A percentile compares a stretch with the other conserved stretches of the same genome.
Evolutionary conservation across 64 coral and sea anemone genomes (phyloP).

Genomic region (Pocillopora verrucosa): DNA sequence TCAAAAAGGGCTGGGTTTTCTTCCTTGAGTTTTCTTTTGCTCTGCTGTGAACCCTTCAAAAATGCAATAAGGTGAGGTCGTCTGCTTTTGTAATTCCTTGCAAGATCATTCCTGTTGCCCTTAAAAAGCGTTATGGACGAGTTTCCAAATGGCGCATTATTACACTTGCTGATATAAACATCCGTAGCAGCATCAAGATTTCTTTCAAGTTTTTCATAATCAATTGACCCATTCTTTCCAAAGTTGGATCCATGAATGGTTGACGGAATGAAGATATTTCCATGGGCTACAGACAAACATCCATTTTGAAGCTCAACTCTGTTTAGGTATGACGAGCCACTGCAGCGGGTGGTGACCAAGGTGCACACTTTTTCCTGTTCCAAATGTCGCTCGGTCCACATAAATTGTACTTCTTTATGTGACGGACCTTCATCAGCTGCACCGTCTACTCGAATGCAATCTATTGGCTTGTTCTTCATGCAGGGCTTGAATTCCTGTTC

Average conservation of each 20-base stretch:
- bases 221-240: not conserved
- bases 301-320: constrained; percentile 55
- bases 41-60: constrained; percentile 27
- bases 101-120: not conserved
- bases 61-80: constrained; percentile 1
- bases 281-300: constrained; percentile 39
- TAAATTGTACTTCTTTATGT: constrained; percentile 50
- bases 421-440: constrained; percentile 51
- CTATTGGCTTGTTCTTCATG: constrained; percentile 14
- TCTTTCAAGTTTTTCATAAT: not conserved
- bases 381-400: constrained; percentile 20
- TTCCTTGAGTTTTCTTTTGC: constrained; percentile 35
- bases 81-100: constrained; percentile 24
- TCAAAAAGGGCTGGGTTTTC: constrained; percentile 17
- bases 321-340: constrained; percentile 40
- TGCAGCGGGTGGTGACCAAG: constrained; percentile 45
- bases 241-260: constrained; percentile 31
- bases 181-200: constrained; percentile 20
- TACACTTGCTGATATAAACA: constrained; percentile 14
- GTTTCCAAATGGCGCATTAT: constrained; percentile 1
- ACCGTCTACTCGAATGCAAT: constrained; percentile 59
- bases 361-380: constrained; percentile 11
- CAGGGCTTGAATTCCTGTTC: constrained; percentile 32
- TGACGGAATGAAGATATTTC: constrained; percentile 43
- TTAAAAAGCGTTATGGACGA: constrained; percentile 13